Percentiles rank a stretch among this genome's conserved stretches.
Conservation (phyloP, 2,888 invertebrate genomes). For the Acrobasis consociella region DNA sequence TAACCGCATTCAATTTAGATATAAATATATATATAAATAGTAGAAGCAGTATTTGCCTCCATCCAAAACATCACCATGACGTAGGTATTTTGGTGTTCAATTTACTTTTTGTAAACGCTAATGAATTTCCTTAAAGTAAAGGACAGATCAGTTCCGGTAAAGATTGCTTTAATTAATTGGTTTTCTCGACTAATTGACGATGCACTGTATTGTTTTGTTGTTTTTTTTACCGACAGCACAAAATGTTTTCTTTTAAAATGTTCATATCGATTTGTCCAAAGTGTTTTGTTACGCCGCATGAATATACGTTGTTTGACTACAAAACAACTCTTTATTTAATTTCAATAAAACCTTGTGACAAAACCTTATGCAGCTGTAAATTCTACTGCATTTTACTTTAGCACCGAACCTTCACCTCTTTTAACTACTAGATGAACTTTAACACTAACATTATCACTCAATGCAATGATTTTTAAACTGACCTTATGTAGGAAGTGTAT, state of each 20-base stretch:
- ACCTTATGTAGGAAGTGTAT: constrained; percentile 43
- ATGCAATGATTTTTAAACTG: constrained; percentile 27
- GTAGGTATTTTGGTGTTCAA: constrained; percentile 27
- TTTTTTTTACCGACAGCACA: not conserved
- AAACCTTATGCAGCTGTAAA: not conserved
- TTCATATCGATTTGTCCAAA: not conserved
- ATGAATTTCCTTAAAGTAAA: constrained; percentile 55
- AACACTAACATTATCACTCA: constrained; percentile 31
- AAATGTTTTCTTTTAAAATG: not conserved
- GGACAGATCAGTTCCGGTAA: constrained; percentile 53
- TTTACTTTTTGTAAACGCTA: constrained; percentile 41
- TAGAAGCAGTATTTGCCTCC: not conserved
- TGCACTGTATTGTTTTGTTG: not conserved
- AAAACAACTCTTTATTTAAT: not conserved
- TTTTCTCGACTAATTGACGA: not conserved
- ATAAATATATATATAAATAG: no score
- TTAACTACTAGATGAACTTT: constrained; percentile 28
- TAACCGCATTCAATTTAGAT: no score
- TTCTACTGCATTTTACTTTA: not conserved
- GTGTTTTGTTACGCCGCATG: not conserved
- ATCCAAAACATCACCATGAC: constrained; percentile 36
- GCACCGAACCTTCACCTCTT: constrained; percentile 35
- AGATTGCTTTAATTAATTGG: not conserved
- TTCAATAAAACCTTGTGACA: not conserved
- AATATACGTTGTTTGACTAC: not conserved